Percentiles rank a stretch among this genome's conserved stretches.
These are phyloP conservation scores for Diplazon laetatorius DNA, from an alignment of 2,888 invertebrate species.

Conservation along the genomic window DNA sequence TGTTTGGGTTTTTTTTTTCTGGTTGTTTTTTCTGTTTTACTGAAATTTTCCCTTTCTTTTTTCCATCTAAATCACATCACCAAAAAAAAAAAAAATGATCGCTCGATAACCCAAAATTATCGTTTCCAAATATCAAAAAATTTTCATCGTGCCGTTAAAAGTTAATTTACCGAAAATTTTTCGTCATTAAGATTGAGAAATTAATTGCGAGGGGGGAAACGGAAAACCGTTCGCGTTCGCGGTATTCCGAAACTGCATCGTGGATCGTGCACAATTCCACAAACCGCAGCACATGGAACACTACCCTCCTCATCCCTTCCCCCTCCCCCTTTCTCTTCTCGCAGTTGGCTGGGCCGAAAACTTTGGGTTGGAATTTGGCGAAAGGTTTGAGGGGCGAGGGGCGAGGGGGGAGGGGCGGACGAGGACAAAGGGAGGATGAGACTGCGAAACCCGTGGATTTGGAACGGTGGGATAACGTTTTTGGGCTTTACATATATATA, in stretches of 20 bases:
- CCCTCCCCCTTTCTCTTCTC: too few species aligned
- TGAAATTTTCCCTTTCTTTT: too few species aligned
- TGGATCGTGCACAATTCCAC: conserved; percentile 40
- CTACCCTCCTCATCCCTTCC: too few species aligned
- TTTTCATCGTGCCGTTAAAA: not conserved
- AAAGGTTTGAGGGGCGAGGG: too few species aligned
- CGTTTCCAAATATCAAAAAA: too few species aligned
- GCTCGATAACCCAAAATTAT: too few species aligned
- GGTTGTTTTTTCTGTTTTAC: too few species aligned
- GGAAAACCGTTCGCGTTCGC: conserved; percentile 10
- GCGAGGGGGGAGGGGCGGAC: too few species aligned
- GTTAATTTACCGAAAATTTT: not conserved
- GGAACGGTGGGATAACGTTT: conserved; percentile 29
- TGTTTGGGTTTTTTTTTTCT: too few species aligned
- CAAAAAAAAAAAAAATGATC: too few species aligned
- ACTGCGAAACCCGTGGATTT: conserved; percentile 1
- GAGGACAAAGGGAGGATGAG: not conserved
- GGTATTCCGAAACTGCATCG: conserved; percentile 21
- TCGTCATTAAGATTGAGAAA: conserved; percentile 34
- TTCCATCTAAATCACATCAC: too few species aligned
- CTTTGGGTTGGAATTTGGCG: conserved; percentile 53
- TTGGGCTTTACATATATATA: not conserved
- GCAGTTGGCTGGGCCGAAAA: conserved; percentile 41
- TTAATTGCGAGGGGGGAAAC: conserved; percentile 38
- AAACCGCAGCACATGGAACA: conserved; percentile 52